phyloP scores from a whole-genome alignment of 2,888 invertebrate genomes.

The Carterocephalus palaemon region DNA sequence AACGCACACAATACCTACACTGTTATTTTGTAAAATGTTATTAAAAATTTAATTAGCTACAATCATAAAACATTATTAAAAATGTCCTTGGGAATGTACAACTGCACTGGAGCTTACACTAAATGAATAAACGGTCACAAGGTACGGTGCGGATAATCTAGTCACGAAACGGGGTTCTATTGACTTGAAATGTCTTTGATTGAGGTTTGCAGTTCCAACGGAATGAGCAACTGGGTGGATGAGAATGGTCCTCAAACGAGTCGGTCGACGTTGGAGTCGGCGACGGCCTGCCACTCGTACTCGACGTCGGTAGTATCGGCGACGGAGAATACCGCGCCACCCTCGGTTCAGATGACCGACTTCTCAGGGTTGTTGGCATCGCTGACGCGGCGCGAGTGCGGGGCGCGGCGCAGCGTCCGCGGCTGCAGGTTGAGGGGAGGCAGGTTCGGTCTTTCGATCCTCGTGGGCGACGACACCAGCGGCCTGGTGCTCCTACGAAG shows the following conservation, averaged over 20 bases:
- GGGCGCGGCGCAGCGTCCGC: slow-evolving; percentile 71
- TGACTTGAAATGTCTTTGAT: slow-evolving; percentile 9
- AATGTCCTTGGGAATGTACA: slow-evolving; percentile 10
- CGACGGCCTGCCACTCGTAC: slow-evolving; percentile 64
- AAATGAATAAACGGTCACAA: slow-evolving; percentile 1
- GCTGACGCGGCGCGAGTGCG: slow-evolving; percentile 71
- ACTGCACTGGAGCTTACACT: slow-evolving; percentile 7
- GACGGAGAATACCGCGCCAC: slow-evolving; percentile 76
- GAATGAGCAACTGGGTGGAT: neutral
- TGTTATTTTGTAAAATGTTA: no score
- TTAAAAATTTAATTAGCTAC: slow-evolving; percentile 1
- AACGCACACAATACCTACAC: no score
- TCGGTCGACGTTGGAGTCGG: slow-evolving; percentile 61
- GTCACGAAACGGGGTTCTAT: slow-evolving; percentile 15
- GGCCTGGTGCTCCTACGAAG: slow-evolving; percentile 79
- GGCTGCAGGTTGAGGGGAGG: slow-evolving; percentile 86
- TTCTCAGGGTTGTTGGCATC: slow-evolving; percentile 71
- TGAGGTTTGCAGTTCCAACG: neutral
- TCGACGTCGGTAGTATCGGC: slow-evolving; percentile 70
- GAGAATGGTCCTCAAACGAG: slow-evolving; percentile 56
- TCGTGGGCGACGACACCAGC: slow-evolving; percentile 87
- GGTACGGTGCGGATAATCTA: slow-evolving; percentile 1
- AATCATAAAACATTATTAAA: neutral
- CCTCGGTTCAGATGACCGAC: slow-evolving; percentile 75
- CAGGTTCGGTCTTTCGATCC: slow-evolving; percentile 89